These are phyloP conservation scores for Okapia johnstoni DNA, from an alignment of 2,113 vertebrate genomes.

Conservation along the genomic window DNA sequence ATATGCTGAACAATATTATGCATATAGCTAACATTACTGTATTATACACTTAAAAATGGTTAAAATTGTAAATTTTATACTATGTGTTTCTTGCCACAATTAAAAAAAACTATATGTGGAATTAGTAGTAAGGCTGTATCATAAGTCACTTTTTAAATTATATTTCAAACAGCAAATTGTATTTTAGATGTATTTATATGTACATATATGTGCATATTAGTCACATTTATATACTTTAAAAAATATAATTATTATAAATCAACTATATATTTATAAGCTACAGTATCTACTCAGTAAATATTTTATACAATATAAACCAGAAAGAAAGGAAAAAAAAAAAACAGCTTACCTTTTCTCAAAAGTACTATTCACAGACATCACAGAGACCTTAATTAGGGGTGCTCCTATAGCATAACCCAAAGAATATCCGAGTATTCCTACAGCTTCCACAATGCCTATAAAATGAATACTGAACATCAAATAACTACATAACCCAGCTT, in stretches of 20 bases:
- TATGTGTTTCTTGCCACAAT: neutral
- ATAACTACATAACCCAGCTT: neutral
- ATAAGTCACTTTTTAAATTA: neutral
- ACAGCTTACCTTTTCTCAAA: constrained; percentile 66
- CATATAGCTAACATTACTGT: neutral
- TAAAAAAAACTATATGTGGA: neutral
- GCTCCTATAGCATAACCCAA: constrained; percentile 78
- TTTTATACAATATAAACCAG: neutral
- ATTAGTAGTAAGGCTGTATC: neutral
- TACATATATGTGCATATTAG: neutral
- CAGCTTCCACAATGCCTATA: constrained; percentile 79
- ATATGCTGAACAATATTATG: neutral
- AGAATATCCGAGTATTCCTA: constrained; percentile 78
- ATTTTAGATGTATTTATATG: neutral
- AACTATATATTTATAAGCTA: neutral
- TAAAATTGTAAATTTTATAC: neutral
- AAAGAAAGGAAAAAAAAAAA: neutral
- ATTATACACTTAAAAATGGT: neutral
- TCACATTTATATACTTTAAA: neutral
- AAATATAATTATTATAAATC: neutral
- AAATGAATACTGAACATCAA: neutral
- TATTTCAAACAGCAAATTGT: neutral
- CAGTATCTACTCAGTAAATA: neutral
- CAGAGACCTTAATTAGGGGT: constrained; percentile 69
- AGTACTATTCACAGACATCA: neutral